Percentiles rank a stretch among this genome's conserved stretches.
Conservation (phyloP, 2,888 invertebrate genomes). For the Unio delphinus region DNA sequence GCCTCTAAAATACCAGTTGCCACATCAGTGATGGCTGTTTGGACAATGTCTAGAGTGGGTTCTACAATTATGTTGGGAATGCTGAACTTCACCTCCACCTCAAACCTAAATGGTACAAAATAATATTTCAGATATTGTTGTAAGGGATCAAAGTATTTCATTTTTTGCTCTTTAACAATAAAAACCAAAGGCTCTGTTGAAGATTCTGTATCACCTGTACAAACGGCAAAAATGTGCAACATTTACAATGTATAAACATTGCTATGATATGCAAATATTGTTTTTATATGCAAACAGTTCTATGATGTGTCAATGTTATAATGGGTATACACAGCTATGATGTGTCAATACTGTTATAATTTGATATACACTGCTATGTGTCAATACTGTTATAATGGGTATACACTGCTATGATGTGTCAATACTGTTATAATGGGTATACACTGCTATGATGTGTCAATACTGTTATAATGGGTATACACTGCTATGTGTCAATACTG, state of each 20-base stretch:
- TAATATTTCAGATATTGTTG: not conserved
- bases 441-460: not conserved
- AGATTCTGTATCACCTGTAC: no score
- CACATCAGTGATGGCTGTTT: slow-evolving; percentile 60
- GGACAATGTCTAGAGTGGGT: slow-evolving; percentile 65
- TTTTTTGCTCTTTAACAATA: no score
- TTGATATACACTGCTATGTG: no score
- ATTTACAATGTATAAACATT: not conserved
- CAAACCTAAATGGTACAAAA: slow-evolving; percentile 56
- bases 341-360: not conserved
- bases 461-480: no score
- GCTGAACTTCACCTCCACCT: slow-evolving; percentile 67
- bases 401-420: no score
- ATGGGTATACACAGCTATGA: not conserved
- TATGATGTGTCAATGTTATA: no score
- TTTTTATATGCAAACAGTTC: no score
- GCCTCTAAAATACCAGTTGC: slow-evolving; percentile 60
- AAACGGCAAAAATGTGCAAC: not conserved
- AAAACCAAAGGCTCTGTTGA: no score
- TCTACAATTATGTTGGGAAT: slow-evolving; percentile 69
- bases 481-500: no score
- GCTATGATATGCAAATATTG: not conserved
- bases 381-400: no score
- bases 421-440: no score
- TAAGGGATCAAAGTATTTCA: no score